Conservation (phyloP, 2,113 vertebrate species). For the Sprattus sprattus region DNA sequence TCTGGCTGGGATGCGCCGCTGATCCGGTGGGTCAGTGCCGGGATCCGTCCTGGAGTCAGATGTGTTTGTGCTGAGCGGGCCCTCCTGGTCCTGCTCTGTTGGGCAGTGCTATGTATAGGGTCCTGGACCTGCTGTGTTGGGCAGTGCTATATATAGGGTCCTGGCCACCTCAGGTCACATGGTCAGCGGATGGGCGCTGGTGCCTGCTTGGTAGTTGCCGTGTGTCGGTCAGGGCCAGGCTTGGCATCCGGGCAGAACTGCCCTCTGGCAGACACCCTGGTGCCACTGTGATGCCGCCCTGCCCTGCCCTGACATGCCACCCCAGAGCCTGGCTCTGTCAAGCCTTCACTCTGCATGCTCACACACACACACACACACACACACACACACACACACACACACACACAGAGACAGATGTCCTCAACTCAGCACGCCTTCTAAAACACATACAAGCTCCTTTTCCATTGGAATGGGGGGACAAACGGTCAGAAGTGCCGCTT, state of each 20-base stretch:
- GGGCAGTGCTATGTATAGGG: neutral
- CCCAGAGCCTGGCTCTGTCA: too few relatives aligned
- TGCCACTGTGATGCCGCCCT: neutral
- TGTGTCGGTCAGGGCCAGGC: neutral
- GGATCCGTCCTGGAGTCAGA: too few relatives aligned
- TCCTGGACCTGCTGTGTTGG: neutral
- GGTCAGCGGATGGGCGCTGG: neutral
- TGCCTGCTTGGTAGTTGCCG: neutral
- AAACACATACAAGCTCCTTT: neutral
- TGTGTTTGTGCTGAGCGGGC: too few relatives aligned
- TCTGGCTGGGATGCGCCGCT: too few relatives aligned
- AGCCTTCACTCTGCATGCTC: neutral
- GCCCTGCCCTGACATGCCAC: too few relatives aligned
- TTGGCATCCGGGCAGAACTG: neutral
- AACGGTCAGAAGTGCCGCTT: neutral
- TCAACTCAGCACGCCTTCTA: neutral
- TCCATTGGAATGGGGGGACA: neutral
- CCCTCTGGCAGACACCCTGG: neutral
- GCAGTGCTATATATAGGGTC: neutral
- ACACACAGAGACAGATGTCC: neutral
- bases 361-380: neutral
- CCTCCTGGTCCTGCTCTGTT: neutral
- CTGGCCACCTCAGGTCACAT: neutral
- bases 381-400: neutral
- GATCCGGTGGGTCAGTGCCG: too few relatives aligned